Evolutionary conservation across 1,140 invertebrate species (phyloP), one percentile per base, ranked within the genome.

Genomic region (Proales similis): DNA sequence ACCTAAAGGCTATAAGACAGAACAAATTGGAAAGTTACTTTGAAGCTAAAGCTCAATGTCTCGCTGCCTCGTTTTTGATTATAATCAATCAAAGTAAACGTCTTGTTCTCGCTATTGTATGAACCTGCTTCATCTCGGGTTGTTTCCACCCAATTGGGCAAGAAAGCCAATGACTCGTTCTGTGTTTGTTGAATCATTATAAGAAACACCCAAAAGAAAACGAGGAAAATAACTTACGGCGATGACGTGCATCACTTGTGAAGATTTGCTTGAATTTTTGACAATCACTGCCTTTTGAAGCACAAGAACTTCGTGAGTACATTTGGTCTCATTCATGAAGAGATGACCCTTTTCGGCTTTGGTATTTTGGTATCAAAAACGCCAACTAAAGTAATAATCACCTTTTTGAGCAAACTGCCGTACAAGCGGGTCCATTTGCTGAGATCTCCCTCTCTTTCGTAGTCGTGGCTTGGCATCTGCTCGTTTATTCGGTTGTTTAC

Each of bases 401-500:
- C 33, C 20, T 36, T n/a, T 48, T 47, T 47, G 30, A 33, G 7
- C 14, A 33, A 12, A 57, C 51, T 30, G 39, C 36, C 45, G 39
- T 57, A 12, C 39, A 17, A 32, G 45, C 45, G 4, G 51, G 30
- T 17, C 51, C 51, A 30, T 26, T 36, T 36, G 14, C 9, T 9
- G 33, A 57, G 7, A n/a, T 32, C 12, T 20, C 11, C 0, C 36
- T 42, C 3, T 9, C 26, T 57, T 9, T 36, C 33, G 14, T n/a
- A 36, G 14, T 57, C 51, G 3, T 57, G 36, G 29, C 30, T 42
- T 4, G 51, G 51, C 51, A 57, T 57, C 9, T 57, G 26, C 27
- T 57, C 45, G 11, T 57, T 57, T 12, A 57, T 57, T 36, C 45
- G 51, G 30, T 57, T 42, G 26, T 57, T 57, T 26, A 57, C 51